Evolutionary conservation across 2,888 invertebrate species (phyloP).

Genomic region (Synanthedon andrenaeformis): DNA sequence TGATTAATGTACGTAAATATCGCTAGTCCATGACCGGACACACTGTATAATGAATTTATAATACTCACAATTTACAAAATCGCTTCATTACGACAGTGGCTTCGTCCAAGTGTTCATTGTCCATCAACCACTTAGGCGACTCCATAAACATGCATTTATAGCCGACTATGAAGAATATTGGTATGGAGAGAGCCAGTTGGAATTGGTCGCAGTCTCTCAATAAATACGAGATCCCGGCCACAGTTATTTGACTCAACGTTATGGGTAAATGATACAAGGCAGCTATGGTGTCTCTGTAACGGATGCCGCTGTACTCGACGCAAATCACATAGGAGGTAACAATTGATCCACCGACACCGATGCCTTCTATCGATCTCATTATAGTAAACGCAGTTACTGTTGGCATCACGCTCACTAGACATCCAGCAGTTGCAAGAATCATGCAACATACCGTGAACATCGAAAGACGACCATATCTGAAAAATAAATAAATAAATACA

Average conservation of each 20-base stretch:
- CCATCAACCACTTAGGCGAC: conserved; percentile 53
- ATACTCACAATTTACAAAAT: conserved; percentile 37
- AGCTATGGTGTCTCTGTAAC: conserved; percentile 35
- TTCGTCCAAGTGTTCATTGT: conserved; percentile 25
- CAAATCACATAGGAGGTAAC: conserved; percentile 42
- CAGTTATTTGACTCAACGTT: conserved; percentile 35
- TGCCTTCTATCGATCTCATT: conserved; percentile 41
- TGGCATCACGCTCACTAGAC: conserved; percentile 34
- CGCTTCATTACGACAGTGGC: conserved; percentile 34
- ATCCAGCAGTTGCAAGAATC: conserved; percentile 26
- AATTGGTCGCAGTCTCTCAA: conserved; percentile 36
- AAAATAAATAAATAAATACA: conserved; percentile 6
- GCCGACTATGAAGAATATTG: conserved; percentile 27
- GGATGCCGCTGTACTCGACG: conserved; percentile 37
- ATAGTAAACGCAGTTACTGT: conserved; percentile 21
- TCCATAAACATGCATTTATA: conserved; percentile 30
- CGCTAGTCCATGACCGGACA: no score
- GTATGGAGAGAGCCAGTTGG: conserved; percentile 39
- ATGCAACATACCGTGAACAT: conserved; percentile 25
- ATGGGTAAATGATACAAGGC: conserved; percentile 43
- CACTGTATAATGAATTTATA: neutral
- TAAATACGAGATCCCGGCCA: conserved; percentile 41
- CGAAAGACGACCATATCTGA: conserved; percentile 38
- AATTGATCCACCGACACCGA: conserved; percentile 40
- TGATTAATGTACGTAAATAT: no score